Percentiles rank a stretch among this genome's conserved stretches.
Conservation (phyloP, 2,797 vertebrate species). For the Oceanodroma leucorhoa region DNA sequence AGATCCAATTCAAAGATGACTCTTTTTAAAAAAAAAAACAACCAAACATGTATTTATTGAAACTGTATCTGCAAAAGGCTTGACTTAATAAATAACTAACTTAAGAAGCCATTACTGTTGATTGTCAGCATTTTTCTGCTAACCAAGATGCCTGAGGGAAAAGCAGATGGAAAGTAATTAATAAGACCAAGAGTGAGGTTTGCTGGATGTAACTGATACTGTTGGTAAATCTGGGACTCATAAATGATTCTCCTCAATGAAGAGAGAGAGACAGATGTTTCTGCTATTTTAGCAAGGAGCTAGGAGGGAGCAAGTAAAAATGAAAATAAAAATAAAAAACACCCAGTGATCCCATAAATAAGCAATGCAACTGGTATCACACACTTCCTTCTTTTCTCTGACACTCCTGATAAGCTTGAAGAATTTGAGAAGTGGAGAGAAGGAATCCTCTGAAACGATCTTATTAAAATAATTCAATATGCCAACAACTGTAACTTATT, state of each 20-base stretch:
- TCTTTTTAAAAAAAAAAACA: not conserved
- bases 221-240: constrained; percentile 71
- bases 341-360: not conserved
- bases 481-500: not conserved
- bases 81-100: constrained; percentile 62
- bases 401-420: not conserved
- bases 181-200: constrained; percentile 66
- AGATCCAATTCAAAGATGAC: not conserved
- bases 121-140: constrained; percentile 60
- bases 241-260: constrained; percentile 57
- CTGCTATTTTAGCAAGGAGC: constrained; percentile 58
- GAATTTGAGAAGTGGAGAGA: not conserved
- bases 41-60: not conserved
- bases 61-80: constrained; percentile 33
- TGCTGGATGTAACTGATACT: constrained; percentile 71
- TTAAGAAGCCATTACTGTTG: constrained; percentile 60
- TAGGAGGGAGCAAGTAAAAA: constrained; percentile 8
- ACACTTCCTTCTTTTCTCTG: not conserved
- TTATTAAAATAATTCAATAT: not conserved
- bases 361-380: not conserved
- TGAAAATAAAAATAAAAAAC: not conserved
- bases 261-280: constrained; percentile 65
- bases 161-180: constrained; percentile 75
- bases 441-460: not conserved
- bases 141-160: constrained; percentile 59